These are phyloP conservation scores for Psylliodes chrysocephalus DNA, from an alignment of 2,888 invertebrate genomes.

Conservation along the genomic window DNA sequence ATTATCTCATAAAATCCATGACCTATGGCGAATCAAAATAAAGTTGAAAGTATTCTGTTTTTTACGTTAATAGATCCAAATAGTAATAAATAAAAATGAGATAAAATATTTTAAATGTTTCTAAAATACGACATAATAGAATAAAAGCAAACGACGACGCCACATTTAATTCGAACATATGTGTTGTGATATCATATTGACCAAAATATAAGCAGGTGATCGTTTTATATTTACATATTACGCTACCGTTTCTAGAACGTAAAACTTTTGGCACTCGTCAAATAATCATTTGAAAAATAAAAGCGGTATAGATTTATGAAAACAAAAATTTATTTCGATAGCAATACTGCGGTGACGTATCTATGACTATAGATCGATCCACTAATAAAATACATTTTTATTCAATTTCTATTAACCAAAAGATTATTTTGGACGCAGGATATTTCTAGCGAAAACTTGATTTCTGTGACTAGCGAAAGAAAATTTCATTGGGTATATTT, in stretches of 20 bases:
- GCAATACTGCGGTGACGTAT: too few relatives aligned
- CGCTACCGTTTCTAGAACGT: slow-evolving; percentile 20
- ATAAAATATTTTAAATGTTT: not conserved
- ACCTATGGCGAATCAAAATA: too few relatives aligned
- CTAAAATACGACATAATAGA: not conserved
- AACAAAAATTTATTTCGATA: too few relatives aligned
- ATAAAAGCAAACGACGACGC: slow-evolving; percentile 20
- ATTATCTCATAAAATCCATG: not conserved
- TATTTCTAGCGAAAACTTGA: too few relatives aligned
- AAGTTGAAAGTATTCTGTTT: too few relatives aligned
- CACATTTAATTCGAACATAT: slow-evolving; percentile 51
- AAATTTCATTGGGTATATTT: too few relatives aligned
- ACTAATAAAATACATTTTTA: too few relatives aligned
- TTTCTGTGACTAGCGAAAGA: too few relatives aligned
- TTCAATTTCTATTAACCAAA: too few relatives aligned
- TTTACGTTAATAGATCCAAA: not conserved
- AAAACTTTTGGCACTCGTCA: not conserved
- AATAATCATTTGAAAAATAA: slow-evolving; percentile 3
- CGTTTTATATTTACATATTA: slow-evolving; percentile 51
- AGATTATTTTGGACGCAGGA: too few relatives aligned
- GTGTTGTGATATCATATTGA: slow-evolving; percentile 51
- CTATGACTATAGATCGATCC: too few relatives aligned
- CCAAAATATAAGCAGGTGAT: slow-evolving; percentile 52
- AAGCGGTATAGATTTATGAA: too few relatives aligned
- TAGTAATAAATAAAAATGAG: not conserved